A percentile compares a stretch with the other conserved stretches of the same genome.
These are phyloP conservation scores for Tiliacea citrago DNA, from an alignment of 2,888 invertebrate genomes.

Conservation along the genomic window DNA sequence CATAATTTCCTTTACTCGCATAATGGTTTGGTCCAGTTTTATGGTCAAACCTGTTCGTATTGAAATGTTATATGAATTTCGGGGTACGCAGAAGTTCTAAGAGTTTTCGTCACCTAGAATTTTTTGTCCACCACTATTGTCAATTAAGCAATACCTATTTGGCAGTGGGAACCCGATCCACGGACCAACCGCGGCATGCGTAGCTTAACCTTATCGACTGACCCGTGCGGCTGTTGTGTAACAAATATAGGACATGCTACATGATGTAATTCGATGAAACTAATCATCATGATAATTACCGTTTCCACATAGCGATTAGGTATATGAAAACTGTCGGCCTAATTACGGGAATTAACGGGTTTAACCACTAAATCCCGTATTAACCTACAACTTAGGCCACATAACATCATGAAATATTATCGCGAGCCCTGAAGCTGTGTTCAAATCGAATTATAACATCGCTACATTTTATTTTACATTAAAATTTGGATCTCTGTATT, in stretches of 20 bases:
- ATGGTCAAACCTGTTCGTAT: not conserved
- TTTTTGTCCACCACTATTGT: not conserved
- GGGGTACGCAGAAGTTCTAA: not conserved
- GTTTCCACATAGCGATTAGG: constrained; percentile 23
- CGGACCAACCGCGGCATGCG: too few relatives aligned
- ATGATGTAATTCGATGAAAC: not conserved
- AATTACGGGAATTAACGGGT: constrained; percentile 47
- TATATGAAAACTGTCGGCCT: constrained; percentile 38
- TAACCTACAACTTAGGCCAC: constrained; percentile 51
- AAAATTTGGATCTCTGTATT: constrained; percentile 4
- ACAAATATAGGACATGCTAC: not conserved
- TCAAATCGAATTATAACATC: constrained; percentile 45
- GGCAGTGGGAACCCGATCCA: not conserved
- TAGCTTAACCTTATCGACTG: too few relatives aligned
- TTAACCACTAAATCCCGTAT: constrained; percentile 30
- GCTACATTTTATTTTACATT: constrained; percentile 29
- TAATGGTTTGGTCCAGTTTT: not conserved
- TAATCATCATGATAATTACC: constrained; percentile 24
- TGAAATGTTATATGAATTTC: not conserved
- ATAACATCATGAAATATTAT: constrained; percentile 49
- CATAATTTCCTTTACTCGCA: not conserved
- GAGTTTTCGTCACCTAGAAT: not conserved
- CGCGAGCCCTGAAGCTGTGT: constrained; percentile 44
- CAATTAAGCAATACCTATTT: too few relatives aligned
- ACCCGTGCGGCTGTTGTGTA: too few relatives aligned